phyloP scores from a whole-genome alignment of 1,140 invertebrate genomes.

The Aphelenchoides besseyi region DNA sequence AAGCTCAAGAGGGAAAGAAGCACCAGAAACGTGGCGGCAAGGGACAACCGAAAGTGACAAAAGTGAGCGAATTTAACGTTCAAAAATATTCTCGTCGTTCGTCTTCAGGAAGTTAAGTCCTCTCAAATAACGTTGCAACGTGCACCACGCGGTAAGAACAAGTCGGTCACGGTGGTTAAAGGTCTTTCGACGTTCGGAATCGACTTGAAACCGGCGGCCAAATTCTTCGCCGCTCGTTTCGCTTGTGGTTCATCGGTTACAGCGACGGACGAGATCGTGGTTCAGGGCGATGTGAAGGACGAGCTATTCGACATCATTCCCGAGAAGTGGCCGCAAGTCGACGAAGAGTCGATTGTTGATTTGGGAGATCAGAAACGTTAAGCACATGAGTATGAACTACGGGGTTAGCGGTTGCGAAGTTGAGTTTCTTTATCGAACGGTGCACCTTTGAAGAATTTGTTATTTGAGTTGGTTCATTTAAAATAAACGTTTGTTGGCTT shows the following conservation, averaged over 20 bases:
- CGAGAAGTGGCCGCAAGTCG: slow-evolving; percentile 84
- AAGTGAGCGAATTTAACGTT: slow-evolving; percentile 11
- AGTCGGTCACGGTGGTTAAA: slow-evolving; percentile 80
- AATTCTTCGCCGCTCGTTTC: slow-evolving; percentile 95
- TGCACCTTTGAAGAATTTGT: no score
- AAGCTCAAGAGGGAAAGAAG: slow-evolving; percentile 84
- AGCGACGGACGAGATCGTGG: slow-evolving; percentile 97
- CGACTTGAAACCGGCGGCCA: slow-evolving; percentile 93
- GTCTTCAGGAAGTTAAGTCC: slow-evolving; percentile 1
- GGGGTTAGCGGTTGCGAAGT: no score
- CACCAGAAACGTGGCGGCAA: slow-evolving; percentile 78
- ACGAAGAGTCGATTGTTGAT: slow-evolving; percentile 50
- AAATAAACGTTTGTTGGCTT: no score
- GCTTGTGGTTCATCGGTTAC: slow-evolving; percentile 97
- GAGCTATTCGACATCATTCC: slow-evolving; percentile 94
- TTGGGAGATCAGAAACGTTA: slow-evolving; percentile 52
- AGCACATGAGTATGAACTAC: no score
- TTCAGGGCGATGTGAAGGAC: slow-evolving; percentile 83
- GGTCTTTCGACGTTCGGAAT: slow-evolving; percentile 70
- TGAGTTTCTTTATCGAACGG: no score
- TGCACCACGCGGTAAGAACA: slow-evolving; percentile 93
- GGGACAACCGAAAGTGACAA: slow-evolving; percentile 69
- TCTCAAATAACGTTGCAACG: slow-evolving; percentile 65
- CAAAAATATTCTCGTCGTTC: not conserved
- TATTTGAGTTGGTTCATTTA: no score